Base-by-base conservation (phyloP, 2,797 vertebrate species). In the Xenops minutus region DNA sequence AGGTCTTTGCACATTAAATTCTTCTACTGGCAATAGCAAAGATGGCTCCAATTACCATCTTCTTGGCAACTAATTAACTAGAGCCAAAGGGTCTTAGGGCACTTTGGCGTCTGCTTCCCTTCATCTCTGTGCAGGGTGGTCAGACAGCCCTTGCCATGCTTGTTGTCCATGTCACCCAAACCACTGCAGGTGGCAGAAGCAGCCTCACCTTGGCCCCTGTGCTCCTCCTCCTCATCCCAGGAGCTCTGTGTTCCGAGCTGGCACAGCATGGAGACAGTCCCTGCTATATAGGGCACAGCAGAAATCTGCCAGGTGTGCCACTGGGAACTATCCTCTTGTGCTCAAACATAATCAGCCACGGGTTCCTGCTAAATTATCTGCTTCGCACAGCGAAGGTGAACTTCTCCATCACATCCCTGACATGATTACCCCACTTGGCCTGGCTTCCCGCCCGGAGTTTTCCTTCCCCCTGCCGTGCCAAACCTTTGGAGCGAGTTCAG, bases 351-450 rank as follows among this genome's bases (percentile, higher is more conserved):
- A 78, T 49, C 86, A 94, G 59, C 46, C 39, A 37, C 7, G 2
- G 44, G 27, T 21, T 81, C 55, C 80, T 61, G 32, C 67, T 92
- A 69, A 73, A 21, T 82, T 43, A 62, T 27, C 56, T 49, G 81
- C 54, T 37, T 9, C 9, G 2, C 87, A 56, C 54, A 54, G 69
- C 0, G 52, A 80, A 16, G 58, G 73, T 69, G 63, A 88, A 21
- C 77, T 43, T 44, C 49, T 81, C 77, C 77, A 88, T 91, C 90
- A 46, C 55, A 30, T 39, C 52, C 74, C 36, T 13, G 12, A 10
- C 58, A 46, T 0, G 0, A 4, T 48, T 9, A 12, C 54, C 51
- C n/a, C 0, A 0, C 39, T 3, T 18, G 41, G 73, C 59, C 75
- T 68, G 67, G 56, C 68, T 49, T 4, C 34, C 76, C 4, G 5